Evolutionary conservation across 2,888 invertebrate species (phyloP).

Genomic region (Trissolcus japonicus): DNA sequence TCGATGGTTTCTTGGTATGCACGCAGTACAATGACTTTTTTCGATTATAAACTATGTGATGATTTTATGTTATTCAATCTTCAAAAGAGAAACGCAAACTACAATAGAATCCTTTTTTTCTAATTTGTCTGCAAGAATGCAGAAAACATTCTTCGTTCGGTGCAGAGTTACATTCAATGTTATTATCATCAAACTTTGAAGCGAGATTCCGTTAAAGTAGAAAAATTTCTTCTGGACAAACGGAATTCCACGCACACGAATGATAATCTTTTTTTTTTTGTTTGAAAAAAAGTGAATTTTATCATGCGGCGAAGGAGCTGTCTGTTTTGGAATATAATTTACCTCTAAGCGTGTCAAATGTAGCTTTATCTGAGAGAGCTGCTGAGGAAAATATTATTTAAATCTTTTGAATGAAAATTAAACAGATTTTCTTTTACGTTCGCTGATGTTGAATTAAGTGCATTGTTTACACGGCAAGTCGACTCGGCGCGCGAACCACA

Average conservation of each 20-base stretch:
- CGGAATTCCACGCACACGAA: slow-evolving; percentile 22
- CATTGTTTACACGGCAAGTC: not conserved
- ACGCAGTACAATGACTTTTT: too few species aligned
- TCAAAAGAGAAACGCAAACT: too few species aligned
- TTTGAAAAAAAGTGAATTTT: slow-evolving; percentile 10
- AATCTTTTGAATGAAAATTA: slow-evolving; percentile 16
- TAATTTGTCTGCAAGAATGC: not conserved
- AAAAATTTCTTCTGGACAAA: slow-evolving; percentile 22
- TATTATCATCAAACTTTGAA: slow-evolving; percentile 1
- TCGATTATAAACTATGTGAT: too few species aligned
- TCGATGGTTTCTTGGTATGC: too few species aligned
- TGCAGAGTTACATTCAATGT: slow-evolving; percentile 9
- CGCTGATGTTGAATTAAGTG: not conserved
- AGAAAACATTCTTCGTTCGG: slow-evolving; percentile 17
- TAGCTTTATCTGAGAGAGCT: slow-evolving; percentile 6
- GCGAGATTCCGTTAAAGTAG: slow-evolving; percentile 9
- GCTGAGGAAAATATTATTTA: slow-evolving; percentile 28
- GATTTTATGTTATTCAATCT: too few species aligned
- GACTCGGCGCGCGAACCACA: too few species aligned
- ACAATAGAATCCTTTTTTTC: not conserved
- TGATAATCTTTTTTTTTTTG: slow-evolving; percentile 23
- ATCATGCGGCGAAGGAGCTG: slow-evolving; percentile 19
- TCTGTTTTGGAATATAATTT: slow-evolving; percentile 17
- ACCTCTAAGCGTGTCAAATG: slow-evolving; percentile 29
- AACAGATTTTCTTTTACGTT: not conserved